A percentile compares a stretch with the other conserved stretches of the same genome.
Evolutionary conservation across 2,888 invertebrate genomes (phyloP).

Genomic region (Stenodema calcarata): DNA sequence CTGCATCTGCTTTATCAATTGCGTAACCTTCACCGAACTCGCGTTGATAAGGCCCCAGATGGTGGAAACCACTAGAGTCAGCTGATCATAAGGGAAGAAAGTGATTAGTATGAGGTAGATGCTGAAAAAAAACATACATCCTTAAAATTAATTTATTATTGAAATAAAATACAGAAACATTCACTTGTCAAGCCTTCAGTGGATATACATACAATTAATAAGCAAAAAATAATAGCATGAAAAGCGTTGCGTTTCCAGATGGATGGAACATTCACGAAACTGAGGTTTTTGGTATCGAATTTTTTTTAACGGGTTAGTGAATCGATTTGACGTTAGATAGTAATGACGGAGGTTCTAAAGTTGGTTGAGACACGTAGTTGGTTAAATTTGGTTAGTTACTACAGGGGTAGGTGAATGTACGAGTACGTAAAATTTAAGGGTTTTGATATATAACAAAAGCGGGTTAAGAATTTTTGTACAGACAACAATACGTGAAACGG

Average conservation of each 20-base stretch:
- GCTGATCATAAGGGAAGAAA: neutral
- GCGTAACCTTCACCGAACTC: neutral
- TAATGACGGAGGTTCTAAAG: neutral
- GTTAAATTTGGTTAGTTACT: neutral
- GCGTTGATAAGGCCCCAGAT: neutral
- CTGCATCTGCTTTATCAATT: neutral
- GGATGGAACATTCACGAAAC: neutral
- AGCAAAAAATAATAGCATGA: neutral
- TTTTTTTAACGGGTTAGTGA: neutral
- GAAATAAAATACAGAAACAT: neutral
- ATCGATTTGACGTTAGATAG: neutral
- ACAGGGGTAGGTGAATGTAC: neutral
- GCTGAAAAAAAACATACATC: constrained; percentile 26
- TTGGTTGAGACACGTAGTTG: neutral
- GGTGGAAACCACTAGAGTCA: neutral
- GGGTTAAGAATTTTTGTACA: neutral
- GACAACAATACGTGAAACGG: neutral
- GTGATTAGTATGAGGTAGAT: neutral
- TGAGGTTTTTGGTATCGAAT: neutral
- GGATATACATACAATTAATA: neutral
- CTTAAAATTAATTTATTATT: constrained; percentile 38
- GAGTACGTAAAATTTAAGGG: neutral
- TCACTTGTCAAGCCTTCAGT: neutral
- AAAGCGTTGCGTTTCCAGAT: neutral
- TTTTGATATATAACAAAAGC: neutral